Conservation (phyloP, 2,888 invertebrate species). For the Alloplasta piceator region DNA sequence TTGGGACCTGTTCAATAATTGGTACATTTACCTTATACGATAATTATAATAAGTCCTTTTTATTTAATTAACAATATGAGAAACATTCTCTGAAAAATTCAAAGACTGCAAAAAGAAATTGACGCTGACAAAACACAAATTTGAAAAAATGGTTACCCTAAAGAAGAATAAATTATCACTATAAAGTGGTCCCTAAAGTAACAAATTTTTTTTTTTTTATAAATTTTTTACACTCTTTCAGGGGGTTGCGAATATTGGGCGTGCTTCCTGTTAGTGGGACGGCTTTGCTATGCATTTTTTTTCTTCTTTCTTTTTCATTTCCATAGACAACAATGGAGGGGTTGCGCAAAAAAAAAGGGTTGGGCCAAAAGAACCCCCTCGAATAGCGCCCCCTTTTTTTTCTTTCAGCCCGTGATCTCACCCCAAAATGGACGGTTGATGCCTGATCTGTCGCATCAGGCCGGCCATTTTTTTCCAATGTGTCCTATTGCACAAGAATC, state of each 20-base stretch:
- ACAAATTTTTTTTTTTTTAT: too few species aligned
- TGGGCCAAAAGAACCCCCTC: conserved; percentile 47
- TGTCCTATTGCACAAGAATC: background rate
- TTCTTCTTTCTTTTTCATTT: conserved; percentile 23
- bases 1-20: too few species aligned
- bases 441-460: conserved; percentile 34
- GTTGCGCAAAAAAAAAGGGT: conserved; percentile 53
- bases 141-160: too few species aligned
- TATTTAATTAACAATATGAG: conserved; percentile 51
- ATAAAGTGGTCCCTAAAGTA: too few species aligned
- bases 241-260: conserved; percentile 45
- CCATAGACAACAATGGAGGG: conserved; percentile 2
- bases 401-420: conserved; percentile 35
- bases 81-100: background rate
- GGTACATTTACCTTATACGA: too few species aligned
- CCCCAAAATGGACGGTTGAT: conserved; percentile 49
- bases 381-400: conserved; percentile 18
- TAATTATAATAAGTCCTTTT: too few species aligned
- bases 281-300: conserved; percentile 39
- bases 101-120: too few species aligned
- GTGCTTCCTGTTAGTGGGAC: conserved; percentile 36
- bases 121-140: too few species aligned
- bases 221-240: background rate
- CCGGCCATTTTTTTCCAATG: conserved; percentile 40
- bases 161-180: too few species aligned